phyloP scores from a whole-genome alignment of 2,797 vertebrate genomes.

The Neopelma chrysocephalum region DNA sequence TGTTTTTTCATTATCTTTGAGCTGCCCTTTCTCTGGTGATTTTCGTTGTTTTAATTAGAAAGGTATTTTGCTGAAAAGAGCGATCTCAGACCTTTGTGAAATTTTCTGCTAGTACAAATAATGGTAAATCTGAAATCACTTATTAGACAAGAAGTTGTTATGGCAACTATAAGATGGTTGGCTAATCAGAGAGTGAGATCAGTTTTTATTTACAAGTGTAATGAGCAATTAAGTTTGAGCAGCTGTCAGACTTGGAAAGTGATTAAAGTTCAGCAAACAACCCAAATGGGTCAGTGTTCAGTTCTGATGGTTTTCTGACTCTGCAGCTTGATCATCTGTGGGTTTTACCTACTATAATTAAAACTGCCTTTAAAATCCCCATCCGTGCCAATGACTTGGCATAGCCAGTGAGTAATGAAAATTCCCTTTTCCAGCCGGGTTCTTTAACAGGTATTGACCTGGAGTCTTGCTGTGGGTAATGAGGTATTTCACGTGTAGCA shows the following conservation, averaged over 20 bases:
- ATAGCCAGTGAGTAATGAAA: background rate
- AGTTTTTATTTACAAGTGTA: conserved; percentile 71
- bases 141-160: conserved; percentile 68
- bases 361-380: conserved; percentile 36
- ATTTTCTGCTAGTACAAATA: conserved; percentile 60
- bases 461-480: background rate
- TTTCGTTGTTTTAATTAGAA: conserved; percentile 49
- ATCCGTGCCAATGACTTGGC: background rate
- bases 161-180: conserved; percentile 63
- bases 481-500: background rate
- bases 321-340: conserved; percentile 18
- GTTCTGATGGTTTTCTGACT: conserved; percentile 45
- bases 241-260: conserved; percentile 65
- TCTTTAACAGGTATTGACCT: background rate
- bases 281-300: conserved; percentile 53
- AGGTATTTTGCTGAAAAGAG: conserved; percentile 57
- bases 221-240: conserved; percentile 71
- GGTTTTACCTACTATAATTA: conserved; percentile 42
- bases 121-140: conserved; percentile 62
- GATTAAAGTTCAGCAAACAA: conserved; percentile 67
- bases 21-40: conserved; percentile 48
- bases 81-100: conserved; percentile 61
- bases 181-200: conserved; percentile 68
- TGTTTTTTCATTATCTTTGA: conserved; percentile 53
- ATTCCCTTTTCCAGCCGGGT: background rate